phyloP scores from a whole-genome alignment of 2,797 vertebrate genomes.

The Glyptemys insculpta region DNA sequence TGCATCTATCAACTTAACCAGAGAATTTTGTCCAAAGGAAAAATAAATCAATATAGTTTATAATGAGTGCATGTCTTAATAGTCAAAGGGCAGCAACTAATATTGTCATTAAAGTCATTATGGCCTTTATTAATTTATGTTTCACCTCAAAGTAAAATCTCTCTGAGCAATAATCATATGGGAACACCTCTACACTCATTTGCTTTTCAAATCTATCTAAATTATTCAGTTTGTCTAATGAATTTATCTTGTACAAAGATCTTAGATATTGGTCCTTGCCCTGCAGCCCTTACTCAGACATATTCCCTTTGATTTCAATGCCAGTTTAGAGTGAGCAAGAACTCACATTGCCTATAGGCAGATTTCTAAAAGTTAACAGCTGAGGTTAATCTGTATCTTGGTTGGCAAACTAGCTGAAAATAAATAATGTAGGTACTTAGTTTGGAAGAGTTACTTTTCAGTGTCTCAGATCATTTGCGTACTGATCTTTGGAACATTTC shows the following conservation, averaged over 20 bases:
- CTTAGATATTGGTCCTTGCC: slow-evolving; percentile 43
- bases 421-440: neutral
- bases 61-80: slow-evolving; percentile 74
- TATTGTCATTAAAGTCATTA: slow-evolving; percentile 70
- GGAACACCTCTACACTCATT: slow-evolving; percentile 71
- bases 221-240: slow-evolving; percentile 81
- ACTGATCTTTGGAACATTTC: neutral
- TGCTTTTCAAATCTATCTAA: slow-evolving; percentile 74
- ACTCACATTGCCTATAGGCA: slow-evolving; percentile 8
- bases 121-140: slow-evolving; percentile 77
- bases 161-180: slow-evolving; percentile 70
- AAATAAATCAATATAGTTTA: slow-evolving; percentile 61
- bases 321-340: neutral
- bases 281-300: slow-evolving; percentile 47
- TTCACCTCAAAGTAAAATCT: slow-evolving; percentile 79
- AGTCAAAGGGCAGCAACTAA: slow-evolving; percentile 62
- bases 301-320: neutral
- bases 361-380: neutral
- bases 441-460: neutral
- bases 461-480: neutral
- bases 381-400: neutral
- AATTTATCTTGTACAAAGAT: slow-evolving; percentile 74
- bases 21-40: slow-evolving; percentile 59
- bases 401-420: neutral
- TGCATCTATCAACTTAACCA: slow-evolving; percentile 75